Base-by-base conservation (phyloP, 2,113 vertebrate genomes). In the Acanthochromis polyacanthus region DNA sequence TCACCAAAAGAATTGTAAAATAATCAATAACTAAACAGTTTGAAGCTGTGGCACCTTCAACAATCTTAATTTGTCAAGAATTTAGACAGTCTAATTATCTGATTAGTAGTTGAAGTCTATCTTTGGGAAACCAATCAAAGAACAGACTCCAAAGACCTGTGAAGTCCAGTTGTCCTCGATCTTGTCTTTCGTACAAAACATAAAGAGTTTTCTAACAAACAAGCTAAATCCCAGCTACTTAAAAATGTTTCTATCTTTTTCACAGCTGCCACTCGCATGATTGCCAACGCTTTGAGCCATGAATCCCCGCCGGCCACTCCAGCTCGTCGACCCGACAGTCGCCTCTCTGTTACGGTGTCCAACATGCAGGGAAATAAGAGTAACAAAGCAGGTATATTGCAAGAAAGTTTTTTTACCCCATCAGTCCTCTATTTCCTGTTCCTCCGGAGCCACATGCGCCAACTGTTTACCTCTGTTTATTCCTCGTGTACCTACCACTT, bases 231-330 rank as follows among this genome's bases (percentile, higher is more conserved):
- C 10, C 19, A 55, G 4, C 20, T 45, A 7, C 3, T 46, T 5
- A 15, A 59, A 17, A 66, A 56, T 57, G 17, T 65, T 30, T 57
- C 10, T 63, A 16, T 58, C 12, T 20, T 23, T 22, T 22, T 60
- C 51, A 80, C 56, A 98, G 97, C 97, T 0, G 97, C 97, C 79
- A 96, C 96, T 36, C 94, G 97, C 25, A 98, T 99, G 97, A 99
- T 99, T 7, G 92, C 97, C 78, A 98, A 97, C 52, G 97, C 97
- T 63, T 66, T 98, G 88, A 97, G 96, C 88, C 88, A 94, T 0
- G 97, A 98, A 56, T 96, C 97, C 4, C 96, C 96, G 0, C 97
- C 97, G 0, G 25, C 91, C 70, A 94, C 96, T 1, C 96, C 96
- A 0, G 86, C 82, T 1, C 95, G 95, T 66, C 93, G 93, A 19